Conservation (phyloP, 2,888 invertebrate species). For the Dastarcus helophoroides region DNA sequence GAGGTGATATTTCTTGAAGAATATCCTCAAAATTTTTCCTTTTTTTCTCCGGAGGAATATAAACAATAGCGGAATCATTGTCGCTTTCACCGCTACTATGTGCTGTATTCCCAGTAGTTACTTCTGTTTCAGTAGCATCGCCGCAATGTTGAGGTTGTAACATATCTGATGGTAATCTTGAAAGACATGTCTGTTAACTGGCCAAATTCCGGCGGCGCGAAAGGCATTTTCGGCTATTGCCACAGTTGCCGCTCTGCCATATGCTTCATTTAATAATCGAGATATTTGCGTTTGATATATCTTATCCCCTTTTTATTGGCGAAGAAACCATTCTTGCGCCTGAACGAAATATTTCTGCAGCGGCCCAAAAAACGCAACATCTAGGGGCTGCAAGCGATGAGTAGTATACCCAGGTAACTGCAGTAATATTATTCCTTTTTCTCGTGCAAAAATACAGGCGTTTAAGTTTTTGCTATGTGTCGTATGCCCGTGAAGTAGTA, state of each 20-base stretch:
- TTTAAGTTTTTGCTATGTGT: slow-evolving; percentile 15
- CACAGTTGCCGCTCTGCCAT: slow-evolving; percentile 14
- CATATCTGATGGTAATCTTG: no score
- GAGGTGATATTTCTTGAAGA: no score
- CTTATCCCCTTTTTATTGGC: no score
- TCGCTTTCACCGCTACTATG: no score
- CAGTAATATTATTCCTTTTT: slow-evolving; percentile 20
- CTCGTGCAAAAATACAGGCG: slow-evolving; percentile 15
- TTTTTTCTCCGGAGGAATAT: no score
- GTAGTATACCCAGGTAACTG: slow-evolving; percentile 17
- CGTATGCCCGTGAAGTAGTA: slow-evolving; percentile 13
- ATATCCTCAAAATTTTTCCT: no score
- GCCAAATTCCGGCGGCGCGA: slow-evolving; percentile 14
- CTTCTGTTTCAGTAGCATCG: no score
- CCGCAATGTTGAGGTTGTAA: no score
- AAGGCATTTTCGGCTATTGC: slow-evolving; percentile 14
- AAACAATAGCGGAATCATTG: no score
- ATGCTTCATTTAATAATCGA: slow-evolving; percentile 16
- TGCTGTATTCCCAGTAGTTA: no score
- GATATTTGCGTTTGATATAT: no score
- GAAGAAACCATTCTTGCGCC: slow-evolving; percentile 14
- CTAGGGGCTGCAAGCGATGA: no score
- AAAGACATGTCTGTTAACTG: slow-evolving; percentile 14
- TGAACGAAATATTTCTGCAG: slow-evolving; percentile 15
- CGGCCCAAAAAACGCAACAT: slow-evolving; percentile 16